Conservation (phyloP, 1,140 invertebrate species). For the Cherax quadricarinatus region DNA sequence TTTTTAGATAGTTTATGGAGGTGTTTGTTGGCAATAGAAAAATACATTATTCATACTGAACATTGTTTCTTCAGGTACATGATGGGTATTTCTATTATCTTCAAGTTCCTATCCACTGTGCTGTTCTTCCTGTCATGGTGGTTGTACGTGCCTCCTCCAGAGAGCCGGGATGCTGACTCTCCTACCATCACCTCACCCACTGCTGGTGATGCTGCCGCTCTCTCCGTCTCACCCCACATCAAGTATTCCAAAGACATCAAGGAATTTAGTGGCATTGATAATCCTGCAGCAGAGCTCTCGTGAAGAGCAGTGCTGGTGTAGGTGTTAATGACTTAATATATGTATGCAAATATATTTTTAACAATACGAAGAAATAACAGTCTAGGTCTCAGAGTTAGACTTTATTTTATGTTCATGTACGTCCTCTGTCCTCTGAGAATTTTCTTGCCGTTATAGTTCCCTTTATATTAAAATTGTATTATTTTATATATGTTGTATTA, state of each 20-base stretch:
- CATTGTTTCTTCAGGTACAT: slow-evolving; percentile 21
- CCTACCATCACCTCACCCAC: neutral
- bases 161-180: neutral
- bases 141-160: slow-evolving; percentile 14
- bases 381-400: neutral
- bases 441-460: neutral
- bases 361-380: neutral
- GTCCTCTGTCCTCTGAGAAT: neutral
- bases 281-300: neutral
- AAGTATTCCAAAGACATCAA: neutral
- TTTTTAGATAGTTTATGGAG: no score
- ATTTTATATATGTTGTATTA: no score
- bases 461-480: neutral
- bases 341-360: neutral
- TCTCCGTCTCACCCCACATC: neutral
- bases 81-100: slow-evolving; percentile 50
- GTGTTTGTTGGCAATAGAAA: no score
- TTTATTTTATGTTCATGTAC: neutral
- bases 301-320: neutral
- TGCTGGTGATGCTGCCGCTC: neutral
- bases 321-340: neutral
- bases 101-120: slow-evolving; percentile 36
- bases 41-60: no score
- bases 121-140: slow-evolving; percentile 43
- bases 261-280: slow-evolving; percentile 10